Evolutionary conservation across 2,797 vertebrate genomes (phyloP).

Genomic region (Helicolenus hilgendorfi): DNA sequence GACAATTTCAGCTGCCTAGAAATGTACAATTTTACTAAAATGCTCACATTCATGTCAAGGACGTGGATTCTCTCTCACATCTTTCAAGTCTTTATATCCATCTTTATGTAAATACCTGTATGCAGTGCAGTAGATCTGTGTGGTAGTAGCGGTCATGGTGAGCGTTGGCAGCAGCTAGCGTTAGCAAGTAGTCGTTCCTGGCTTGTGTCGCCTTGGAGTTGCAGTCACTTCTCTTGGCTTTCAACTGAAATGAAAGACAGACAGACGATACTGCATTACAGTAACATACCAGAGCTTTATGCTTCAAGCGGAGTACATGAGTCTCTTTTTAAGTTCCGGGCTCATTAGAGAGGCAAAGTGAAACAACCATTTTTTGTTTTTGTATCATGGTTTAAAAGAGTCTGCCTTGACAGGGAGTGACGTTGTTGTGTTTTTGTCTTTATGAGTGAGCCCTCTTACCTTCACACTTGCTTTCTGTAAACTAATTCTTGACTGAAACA

Average conservation of each 20-base stretch:
- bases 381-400: not conserved
- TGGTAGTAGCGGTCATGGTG: constrained; percentile 99
- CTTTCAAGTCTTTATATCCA: not conserved
- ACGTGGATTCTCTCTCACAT: not conserved
- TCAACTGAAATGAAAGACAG: constrained; percentile 90
- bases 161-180: constrained; percentile 96
- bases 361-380: not conserved
- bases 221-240: constrained; percentile 97
- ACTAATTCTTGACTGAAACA: constrained; percentile 99
- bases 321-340: not conserved
- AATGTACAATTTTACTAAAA: constrained; percentile 3
- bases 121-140: constrained; percentile 95
- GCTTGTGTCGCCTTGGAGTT: constrained; percentile 98
- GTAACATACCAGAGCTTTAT: not conserved
- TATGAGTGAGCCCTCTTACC: constrained; percentile 87
- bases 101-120: constrained; percentile 91
- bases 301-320: not conserved
- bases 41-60: not conserved
- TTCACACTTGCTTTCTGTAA: constrained; percentile 99
- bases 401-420: not conserved
- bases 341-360: not conserved
- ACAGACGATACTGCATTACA: not conserved
- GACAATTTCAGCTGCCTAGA: not conserved
- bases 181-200: constrained; percentile 98
- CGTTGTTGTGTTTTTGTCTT: not conserved